Percentiles rank a stretch among this genome's conserved stretches.
Evolutionary conservation across 2,888 invertebrate genomes (phyloP).

Genomic region (Hecatera dysodea): DNA sequence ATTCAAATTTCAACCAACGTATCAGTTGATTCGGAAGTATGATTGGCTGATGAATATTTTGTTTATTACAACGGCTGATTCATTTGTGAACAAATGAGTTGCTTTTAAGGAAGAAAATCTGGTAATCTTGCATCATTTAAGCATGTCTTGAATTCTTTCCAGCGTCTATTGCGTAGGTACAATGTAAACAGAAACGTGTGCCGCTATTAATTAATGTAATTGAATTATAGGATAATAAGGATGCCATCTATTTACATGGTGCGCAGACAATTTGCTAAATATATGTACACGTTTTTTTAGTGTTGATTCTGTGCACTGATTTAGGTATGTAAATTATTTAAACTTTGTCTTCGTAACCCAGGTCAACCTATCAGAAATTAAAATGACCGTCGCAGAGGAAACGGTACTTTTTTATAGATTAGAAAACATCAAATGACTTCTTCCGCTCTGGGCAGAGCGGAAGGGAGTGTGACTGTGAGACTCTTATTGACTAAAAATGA

Average conservation of each 20-base stretch:
- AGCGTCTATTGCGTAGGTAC: slow-evolving; percentile 5
- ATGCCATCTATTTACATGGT: background rate
- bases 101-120: slow-evolving; percentile 25
- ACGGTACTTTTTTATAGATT: no score
- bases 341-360: background rate
- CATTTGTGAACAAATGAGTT: slow-evolving; percentile 18
- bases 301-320: background rate
- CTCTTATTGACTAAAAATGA: no score
- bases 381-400: slow-evolving; percentile 7
- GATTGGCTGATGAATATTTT: slow-evolving; percentile 54
- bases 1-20: slow-evolving; percentile 58
- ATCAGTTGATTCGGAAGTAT: slow-evolving; percentile 48
- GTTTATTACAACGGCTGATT: slow-evolving; percentile 21
- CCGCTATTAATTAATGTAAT: background rate
- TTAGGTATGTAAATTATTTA: slow-evolving; percentile 7
- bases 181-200: slow-evolving; percentile 8
- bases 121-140: slow-evolving; percentile 18
- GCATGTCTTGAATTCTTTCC: slow-evolving; percentile 26
- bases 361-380: slow-evolving; percentile 34
- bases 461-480: no score
- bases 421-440: no score
- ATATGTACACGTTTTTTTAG: background rate
- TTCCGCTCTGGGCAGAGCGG: no score
- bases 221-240: background rate
- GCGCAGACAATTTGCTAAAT: background rate